Base-by-base conservation (phyloP, 2,888 invertebrate genomes). In the Mellilla xanthometata region DNA sequence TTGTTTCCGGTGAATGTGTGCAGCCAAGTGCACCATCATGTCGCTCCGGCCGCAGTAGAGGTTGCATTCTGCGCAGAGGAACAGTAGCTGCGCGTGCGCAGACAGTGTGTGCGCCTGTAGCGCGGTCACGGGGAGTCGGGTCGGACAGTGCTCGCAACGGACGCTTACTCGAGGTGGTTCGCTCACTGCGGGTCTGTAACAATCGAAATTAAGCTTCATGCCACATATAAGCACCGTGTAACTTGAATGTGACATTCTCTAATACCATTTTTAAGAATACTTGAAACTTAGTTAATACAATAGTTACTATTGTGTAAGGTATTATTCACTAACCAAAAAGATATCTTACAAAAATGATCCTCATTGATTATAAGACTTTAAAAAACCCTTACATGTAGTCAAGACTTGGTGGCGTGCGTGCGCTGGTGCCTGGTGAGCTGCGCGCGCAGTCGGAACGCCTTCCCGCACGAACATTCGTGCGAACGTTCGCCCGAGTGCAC, bases 381-480 rank as follows among this genome's bases (percentile, higher is more conserved):
- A 15, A 15, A 15, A 2, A 15, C 7, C 23, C 23, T 23, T 23
- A 23, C 23, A 23, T 23, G 23, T 23, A 7, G 7, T 23, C 23
- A 23, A 3, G 23, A 3, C 4, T 7, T 23, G 23, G 23, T 7
- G 23, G 6, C 15, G 28, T 42, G 75, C 65, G 61, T 91, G 81
- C 11, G 86, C 76, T 51, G 13, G 72, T 93, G 93, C 28, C 90
- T 76, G 2, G 91, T 66, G 10, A 39, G 47, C 60, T 93, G 93
- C 36, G 88, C 76, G 58, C 91, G 91, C 54, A 92, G 91, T 1
- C 92, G 78, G 74, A 93, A 93, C 10, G 81, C 72, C 30, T 89
- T 80, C 1, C 90, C 90, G 69, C 93, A 93, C 11, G 15, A 12
- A 43, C 54, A 45, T 11, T 76, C 84, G 72, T 92, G 91, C 4